Evolutionary conservation across 64 coral and sea anemone species (phyloP).

Genomic region (Porites australiensis): DNA sequence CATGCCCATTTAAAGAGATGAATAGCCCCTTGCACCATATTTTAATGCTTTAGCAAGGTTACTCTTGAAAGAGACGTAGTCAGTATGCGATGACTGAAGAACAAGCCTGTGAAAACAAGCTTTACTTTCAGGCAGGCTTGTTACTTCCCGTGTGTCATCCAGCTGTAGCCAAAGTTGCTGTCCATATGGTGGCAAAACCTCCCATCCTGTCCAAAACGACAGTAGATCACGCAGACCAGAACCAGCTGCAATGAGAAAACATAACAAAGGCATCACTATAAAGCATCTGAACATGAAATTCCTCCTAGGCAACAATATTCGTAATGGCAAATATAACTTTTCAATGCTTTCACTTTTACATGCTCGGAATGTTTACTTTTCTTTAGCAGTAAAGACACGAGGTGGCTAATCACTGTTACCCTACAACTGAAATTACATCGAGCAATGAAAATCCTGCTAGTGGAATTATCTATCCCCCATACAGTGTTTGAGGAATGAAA

Average conservation of each 20-base stretch:
- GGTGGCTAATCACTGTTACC: neutral
- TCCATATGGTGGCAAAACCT: slow-evolving; percentile 24
- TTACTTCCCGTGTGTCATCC: neutral
- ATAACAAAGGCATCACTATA: slow-evolving; percentile 1
- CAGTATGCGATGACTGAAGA: neutral
- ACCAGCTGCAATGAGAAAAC: slow-evolving; percentile 30
- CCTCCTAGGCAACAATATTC: slow-evolving; percentile 27
- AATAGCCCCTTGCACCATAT: slow-evolving; percentile 18
- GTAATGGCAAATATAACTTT: neutral
- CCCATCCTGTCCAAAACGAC: slow-evolving; percentile 20
- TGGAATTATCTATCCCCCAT: neutral
- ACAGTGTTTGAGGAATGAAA: slow-evolving; percentile 20
- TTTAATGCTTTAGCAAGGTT: slow-evolving; percentile 8
- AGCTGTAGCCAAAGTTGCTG: slow-evolving; percentile 15
- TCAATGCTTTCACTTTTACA: slow-evolving; percentile 3
- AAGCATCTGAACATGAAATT: slow-evolving; percentile 27
- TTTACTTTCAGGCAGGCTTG: slow-evolving; percentile 29
- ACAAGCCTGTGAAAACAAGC: slow-evolving; percentile 31
- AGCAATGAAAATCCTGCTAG: slow-evolving; percentile 19
- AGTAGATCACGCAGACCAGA: slow-evolving; percentile 17
- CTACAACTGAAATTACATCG: slow-evolving; percentile 10
- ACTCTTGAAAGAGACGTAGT: slow-evolving; percentile 14
- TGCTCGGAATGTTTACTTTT: neutral
- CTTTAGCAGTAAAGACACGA: slow-evolving; percentile 13
- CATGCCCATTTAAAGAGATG: neutral